Percentiles rank a stretch among this genome's conserved stretches.
Conservation (phyloP, 2,113 vertebrate genomes). For the Channa maculata region DNA sequence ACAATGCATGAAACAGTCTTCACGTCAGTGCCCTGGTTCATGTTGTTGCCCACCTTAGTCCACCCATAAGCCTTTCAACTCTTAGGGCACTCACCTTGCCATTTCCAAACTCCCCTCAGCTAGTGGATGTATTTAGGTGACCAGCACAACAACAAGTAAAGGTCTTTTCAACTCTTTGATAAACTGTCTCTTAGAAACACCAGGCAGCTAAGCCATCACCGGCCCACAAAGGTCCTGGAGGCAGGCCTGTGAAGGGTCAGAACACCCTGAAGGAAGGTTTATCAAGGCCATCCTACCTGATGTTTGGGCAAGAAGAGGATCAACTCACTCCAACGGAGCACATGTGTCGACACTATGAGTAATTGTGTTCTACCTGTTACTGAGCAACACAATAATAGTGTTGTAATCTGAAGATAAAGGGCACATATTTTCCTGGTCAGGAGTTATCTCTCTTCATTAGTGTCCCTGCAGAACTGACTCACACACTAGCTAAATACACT, state of each 20-base stretch:
- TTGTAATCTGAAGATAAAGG: conserved; percentile 36
- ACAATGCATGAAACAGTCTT: conserved; percentile 31
- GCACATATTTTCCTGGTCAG: conserved; percentile 42
- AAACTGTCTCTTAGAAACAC: conserved; percentile 41
- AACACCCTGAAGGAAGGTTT: conserved; percentile 21
- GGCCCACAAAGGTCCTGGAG: conserved; percentile 19
- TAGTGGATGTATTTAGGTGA: conserved; percentile 4
- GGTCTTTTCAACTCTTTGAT: conserved; percentile 46
- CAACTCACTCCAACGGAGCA: conserved; percentile 33
- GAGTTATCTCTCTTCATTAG: conserved; percentile 42
- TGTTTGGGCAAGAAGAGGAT: conserved; percentile 23
- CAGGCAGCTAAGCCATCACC: conserved; percentile 34
- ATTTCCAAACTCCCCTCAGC: conserved; percentile 3
- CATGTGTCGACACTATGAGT: conserved; percentile 5
- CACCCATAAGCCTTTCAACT: conserved; percentile 21
- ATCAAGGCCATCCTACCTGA: conserved; percentile 11
- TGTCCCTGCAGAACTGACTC: conserved; percentile 41
- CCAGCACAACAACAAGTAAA: conserved; percentile 52
- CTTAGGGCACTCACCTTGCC: conserved; percentile 31
- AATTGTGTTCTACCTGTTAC: conserved; percentile 29
- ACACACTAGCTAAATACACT: conserved; percentile 24
- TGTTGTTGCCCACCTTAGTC: conserved; percentile 23
- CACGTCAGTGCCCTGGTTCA: conserved; percentile 11
- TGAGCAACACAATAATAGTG: conserved; percentile 38
- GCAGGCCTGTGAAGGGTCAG: conserved; percentile 4